These are phyloP conservation scores for Chrysogorgia sp. DNA, from an alignment of 92 coral and sea anemone genomes.

Conservation along the genomic window DNA sequence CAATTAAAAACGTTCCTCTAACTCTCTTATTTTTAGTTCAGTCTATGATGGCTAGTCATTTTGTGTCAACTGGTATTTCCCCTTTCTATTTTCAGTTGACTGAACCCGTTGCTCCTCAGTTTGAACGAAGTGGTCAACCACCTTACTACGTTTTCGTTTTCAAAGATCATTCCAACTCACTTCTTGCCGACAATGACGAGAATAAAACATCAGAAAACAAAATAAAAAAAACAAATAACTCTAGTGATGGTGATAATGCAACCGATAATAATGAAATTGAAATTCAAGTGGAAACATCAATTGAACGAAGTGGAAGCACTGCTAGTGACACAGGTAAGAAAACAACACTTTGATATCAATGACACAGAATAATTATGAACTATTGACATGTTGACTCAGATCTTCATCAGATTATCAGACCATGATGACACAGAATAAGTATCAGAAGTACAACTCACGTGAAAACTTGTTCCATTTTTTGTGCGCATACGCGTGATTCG, in stretches of 20 bases:
- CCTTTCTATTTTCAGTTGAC: slow-evolving; percentile 63
- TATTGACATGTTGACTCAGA: too few species aligned
- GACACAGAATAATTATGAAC: too few species aligned
- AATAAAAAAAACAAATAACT: background rate
- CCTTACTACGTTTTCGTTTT: slow-evolving; percentile 78
- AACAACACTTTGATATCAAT: background rate
- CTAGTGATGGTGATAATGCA: slow-evolving; percentile 1
- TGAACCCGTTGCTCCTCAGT: slow-evolving; percentile 96
- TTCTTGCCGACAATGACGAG: slow-evolving; percentile 27
- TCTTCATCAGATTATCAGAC: too few species aligned
- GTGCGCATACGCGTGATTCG: too few species aligned
- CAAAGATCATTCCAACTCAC: slow-evolving; percentile 52
- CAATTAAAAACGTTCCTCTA: too few species aligned
- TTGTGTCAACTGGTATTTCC: background rate
- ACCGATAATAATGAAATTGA: background rate
- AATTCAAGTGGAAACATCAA: background rate
- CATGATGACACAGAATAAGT: too few species aligned
- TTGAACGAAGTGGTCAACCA: slow-evolving; percentile 93
- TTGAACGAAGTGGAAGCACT: slow-evolving; percentile 5
- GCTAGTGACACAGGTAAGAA: slow-evolving; percentile 1
- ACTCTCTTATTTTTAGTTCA: too few species aligned
- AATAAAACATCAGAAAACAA: slow-evolving; percentile 11
- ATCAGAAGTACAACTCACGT: too few species aligned
- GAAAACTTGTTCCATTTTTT: too few species aligned
- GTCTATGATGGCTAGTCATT: too few species aligned